These are phyloP conservation scores for Hucho hucho DNA, from an alignment of 2,113 vertebrate species.

Conservation along the genomic window DNA sequence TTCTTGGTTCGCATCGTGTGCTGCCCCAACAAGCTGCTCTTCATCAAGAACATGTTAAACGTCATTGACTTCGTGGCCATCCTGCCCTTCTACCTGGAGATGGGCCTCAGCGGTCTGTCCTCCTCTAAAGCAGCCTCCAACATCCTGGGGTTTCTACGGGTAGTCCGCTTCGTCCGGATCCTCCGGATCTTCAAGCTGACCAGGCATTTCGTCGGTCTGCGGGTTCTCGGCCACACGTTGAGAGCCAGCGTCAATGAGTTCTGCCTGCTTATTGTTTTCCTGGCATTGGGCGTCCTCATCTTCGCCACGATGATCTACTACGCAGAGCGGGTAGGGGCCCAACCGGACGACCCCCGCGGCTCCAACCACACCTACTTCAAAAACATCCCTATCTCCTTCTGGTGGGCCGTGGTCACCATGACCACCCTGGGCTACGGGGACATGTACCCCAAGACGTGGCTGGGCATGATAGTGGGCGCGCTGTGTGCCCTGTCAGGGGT, in stretches of 20 bases:
- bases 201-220: conserved; percentile 91
- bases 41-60: conserved; percentile 93
- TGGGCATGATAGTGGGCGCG: conserved; percentile 95
- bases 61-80: conserved; percentile 99
- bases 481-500: conserved; percentile 93
- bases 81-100: conserved; percentile 95
- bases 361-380: conserved; percentile 91
- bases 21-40: conserved; percentile 89
- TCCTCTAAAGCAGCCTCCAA: conserved; percentile 90
- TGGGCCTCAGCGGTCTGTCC: conserved; percentile 84
- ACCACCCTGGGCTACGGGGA: conserved; percentile 95
- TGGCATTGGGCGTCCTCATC: conserved; percentile 94
- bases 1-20: conserved; percentile 93
- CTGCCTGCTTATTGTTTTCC: conserved; percentile 94
- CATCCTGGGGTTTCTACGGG: conserved; percentile 90
- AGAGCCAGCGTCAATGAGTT: conserved; percentile 96
- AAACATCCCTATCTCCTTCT: conserved; percentile 99
- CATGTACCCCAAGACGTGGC: conserved; percentile 97
- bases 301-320: conserved; percentile 99
- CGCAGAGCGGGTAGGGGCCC: conserved; percentile 88
- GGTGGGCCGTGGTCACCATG: conserved; percentile 99
- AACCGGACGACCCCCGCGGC: conserved; percentile 76
- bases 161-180: conserved; percentile 96
- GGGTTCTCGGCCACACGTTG: conserved; percentile 92
- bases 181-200: conserved; percentile 98